These are phyloP conservation scores for Acipenser transmontanus DNA, from an alignment of 2,797 vertebrate species.

Conservation along the genomic window DNA sequence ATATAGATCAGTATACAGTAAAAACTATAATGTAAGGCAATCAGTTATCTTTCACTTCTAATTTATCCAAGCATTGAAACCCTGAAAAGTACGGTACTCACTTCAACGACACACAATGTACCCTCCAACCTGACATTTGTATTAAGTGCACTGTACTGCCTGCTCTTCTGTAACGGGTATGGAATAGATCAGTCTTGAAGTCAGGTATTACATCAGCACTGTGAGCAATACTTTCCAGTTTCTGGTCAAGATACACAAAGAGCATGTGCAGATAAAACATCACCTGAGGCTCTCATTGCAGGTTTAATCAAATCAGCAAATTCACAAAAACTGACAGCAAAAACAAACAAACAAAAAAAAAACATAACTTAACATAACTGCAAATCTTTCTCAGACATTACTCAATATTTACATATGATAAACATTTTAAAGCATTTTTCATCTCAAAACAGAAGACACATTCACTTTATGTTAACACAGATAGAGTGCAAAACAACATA, in stretches of 20 bases:
- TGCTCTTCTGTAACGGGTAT: background rate
- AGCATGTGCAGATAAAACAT: conserved; percentile 37
- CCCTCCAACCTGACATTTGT: too few relatives aligned
- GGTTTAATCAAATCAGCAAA: conserved; percentile 50
- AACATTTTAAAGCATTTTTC: conserved; percentile 49
- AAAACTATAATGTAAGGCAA: too few relatives aligned
- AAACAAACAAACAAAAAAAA: conserved; percentile 24
- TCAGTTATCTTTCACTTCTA: too few relatives aligned
- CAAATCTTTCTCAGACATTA: conserved; percentile 28
- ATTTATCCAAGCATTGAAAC: too few relatives aligned
- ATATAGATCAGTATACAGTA: too few relatives aligned
- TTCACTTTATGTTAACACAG: conserved; percentile 34
- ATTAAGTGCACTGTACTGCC: too few relatives aligned
- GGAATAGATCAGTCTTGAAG: conserved; percentile 30
- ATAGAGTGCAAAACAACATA: conserved; percentile 55
- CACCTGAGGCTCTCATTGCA: conserved; percentile 52
- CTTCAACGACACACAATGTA: too few relatives aligned
- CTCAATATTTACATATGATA: conserved; percentile 41
- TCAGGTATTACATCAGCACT: conserved; percentile 49
- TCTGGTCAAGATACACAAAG: conserved; percentile 18
- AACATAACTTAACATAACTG: conserved; percentile 23
- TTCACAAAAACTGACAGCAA: conserved; percentile 33
- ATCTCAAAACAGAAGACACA: conserved; percentile 35
- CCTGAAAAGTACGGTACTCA: too few relatives aligned
- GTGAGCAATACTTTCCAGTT: conserved; percentile 22